A percentile compares a stretch with the other conserved stretches of the same genome.
Conservation (phyloP, 2,797 vertebrate genomes). For the Ceyx erithaca region DNA sequence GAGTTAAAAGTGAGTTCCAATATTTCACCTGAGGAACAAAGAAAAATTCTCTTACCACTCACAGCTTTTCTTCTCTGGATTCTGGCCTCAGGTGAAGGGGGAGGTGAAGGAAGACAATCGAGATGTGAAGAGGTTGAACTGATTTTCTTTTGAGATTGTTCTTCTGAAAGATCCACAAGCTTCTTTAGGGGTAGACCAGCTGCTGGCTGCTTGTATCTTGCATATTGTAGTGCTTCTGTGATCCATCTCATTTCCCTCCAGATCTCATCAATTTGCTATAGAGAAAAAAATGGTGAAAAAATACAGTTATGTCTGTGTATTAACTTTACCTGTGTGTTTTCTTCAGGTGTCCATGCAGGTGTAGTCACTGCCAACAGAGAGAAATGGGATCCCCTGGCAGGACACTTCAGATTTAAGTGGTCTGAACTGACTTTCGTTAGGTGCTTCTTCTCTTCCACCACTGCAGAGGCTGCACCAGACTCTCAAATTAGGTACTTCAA, state of each 20-base stretch:
- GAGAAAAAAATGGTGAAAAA: neutral
- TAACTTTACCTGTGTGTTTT: neutral
- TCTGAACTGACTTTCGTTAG: neutral
- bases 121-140: slow-evolving; percentile 92
- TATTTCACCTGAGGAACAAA: neutral
- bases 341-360: neutral
- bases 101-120: slow-evolving; percentile 91
- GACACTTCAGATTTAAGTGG: neutral
- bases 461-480: neutral
- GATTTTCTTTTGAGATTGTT: slow-evolving; percentile 85
- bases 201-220: slow-evolving; percentile 90
- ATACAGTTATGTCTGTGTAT: neutral
- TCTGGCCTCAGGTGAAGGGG: slow-evolving; percentile 88
- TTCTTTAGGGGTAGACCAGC: slow-evolving; percentile 85
- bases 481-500: neutral
- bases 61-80: slow-evolving; percentile 82
- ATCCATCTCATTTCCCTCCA: slow-evolving; percentile 92
- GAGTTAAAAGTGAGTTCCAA: neutral
- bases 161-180: slow-evolving; percentile 82
- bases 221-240: slow-evolving; percentile 92
- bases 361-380: neutral
- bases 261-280: slow-evolving; percentile 88
- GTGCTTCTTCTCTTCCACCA: neutral
- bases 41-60: slow-evolving; percentile 83
- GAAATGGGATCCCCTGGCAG: neutral